These are phyloP conservation scores for Phymastichus coffea DNA, from an alignment of 1,140 invertebrate species.

Conservation along the genomic window DNA sequence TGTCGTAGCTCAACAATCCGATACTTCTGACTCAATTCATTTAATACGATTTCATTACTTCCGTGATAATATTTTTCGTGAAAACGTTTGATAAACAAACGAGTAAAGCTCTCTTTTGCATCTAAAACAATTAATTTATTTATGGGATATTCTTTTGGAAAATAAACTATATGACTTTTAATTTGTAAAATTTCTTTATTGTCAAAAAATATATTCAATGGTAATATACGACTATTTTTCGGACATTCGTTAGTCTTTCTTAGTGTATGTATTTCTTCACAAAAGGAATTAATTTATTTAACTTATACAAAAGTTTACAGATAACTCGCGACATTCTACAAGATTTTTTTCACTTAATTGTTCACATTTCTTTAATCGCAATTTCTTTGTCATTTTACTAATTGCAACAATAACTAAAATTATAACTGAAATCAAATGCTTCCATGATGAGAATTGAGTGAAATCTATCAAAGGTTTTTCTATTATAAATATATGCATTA, in stretches of 20 bases:
- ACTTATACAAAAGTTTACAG: too few species aligned
- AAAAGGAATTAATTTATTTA: neutral
- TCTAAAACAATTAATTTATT: neutral
- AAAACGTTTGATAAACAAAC: neutral
- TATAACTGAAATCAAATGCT: too few species aligned
- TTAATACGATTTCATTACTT: slow-evolving; percentile 20
- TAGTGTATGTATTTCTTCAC: too few species aligned
- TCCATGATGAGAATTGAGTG: too few species aligned
- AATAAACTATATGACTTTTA: neutral
- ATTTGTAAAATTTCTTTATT: neutral
- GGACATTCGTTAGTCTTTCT: too few species aligned
- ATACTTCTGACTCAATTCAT: slow-evolving; percentile 20
- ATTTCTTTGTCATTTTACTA: too few species aligned
- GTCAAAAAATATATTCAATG: slow-evolving; percentile 2
- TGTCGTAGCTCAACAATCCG: slow-evolving; percentile 1
- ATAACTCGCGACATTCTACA: too few species aligned
- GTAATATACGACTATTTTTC: neutral
- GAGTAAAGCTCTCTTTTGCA: neutral
- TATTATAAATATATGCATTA: too few species aligned
- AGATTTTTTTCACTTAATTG: too few species aligned
- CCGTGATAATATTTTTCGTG: neutral
- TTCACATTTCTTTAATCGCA: too few species aligned
- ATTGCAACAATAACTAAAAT: too few species aligned
- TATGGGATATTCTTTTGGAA: neutral
- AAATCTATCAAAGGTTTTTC: too few species aligned